Percentiles rank a stretch among this genome's conserved stretches.
Evolutionary conservation across 1,140 invertebrate genomes (phyloP).

Genomic region (Macrocentrus cingulum): DNA sequence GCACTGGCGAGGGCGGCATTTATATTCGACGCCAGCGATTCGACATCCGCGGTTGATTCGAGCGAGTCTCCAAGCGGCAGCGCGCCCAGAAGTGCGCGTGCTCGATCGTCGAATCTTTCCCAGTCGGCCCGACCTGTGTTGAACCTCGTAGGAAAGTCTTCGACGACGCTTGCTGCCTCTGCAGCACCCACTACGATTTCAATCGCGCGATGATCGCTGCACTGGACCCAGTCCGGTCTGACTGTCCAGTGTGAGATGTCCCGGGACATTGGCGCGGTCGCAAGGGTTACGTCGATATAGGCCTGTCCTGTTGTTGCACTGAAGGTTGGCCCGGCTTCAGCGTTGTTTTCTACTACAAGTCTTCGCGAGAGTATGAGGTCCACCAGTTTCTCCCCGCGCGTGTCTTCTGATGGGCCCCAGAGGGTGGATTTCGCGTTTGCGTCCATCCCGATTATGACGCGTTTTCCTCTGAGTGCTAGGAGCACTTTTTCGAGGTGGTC

Average conservation of each 20-base stretch:
- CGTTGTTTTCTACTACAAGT: not conserved
- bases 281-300: too few relatives aligned
- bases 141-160: not conserved
- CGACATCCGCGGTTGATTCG: not conserved
- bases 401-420: too few relatives aligned
- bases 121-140: constrained; percentile 27
- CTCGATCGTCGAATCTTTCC: constrained; percentile 10
- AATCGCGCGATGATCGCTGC: not conserved
- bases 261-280: too few relatives aligned
- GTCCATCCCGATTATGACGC: constrained; percentile 16
- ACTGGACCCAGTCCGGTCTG: not conserved
- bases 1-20: not conserved
- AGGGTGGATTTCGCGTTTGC: constrained; percentile 7
- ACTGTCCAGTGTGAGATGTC: not conserved
- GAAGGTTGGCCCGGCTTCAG: not conserved
- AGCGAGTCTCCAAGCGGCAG: constrained; percentile 9
- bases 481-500: too few relatives aligned
- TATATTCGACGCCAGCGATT: not conserved
- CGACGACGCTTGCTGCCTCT: not conserved
- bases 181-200: not conserved
- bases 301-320: not conserved
- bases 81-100: not conserved
- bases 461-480: constrained; percentile 8
- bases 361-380: constrained; percentile 14
- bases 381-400: constrained; percentile 27